Percentiles rank a stretch among this genome's conserved stretches.
Evolutionary conservation across 2,888 invertebrate species (phyloP).

Genomic region (Tanypteryx hageni): DNA sequence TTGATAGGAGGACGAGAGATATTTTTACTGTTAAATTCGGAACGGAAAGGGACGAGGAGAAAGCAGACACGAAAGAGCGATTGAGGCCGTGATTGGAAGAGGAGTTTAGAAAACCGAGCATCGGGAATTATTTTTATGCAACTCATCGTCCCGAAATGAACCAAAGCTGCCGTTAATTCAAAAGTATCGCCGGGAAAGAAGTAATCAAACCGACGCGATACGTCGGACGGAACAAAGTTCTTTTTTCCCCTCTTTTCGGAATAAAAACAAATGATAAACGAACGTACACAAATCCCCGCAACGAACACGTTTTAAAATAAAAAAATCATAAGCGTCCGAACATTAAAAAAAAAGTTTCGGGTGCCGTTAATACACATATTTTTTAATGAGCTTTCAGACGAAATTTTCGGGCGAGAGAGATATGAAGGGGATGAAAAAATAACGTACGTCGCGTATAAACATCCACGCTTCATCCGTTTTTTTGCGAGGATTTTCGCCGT

Average conservation of each 20-base stretch:
- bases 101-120: background rate
- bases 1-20: background rate
- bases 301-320: background rate
- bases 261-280: background rate
- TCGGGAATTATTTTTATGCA: background rate
- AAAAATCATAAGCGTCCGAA: background rate
- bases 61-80: background rate
- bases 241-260: background rate
- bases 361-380: slow-evolving; percentile 5
- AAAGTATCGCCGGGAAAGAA: slow-evolving; percentile 16
- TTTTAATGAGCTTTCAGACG: slow-evolving; percentile 51
- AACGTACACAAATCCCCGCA: slow-evolving; percentile 4
- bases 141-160: slow-evolving; percentile 1
- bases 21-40: background rate
- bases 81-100: background rate
- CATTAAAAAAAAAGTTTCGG: background rate
- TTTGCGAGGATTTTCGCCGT: slow-evolving; percentile 10
- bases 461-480: slow-evolving; percentile 48
- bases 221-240: background rate
- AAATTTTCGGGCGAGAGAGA: slow-evolving; percentile 19
- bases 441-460: slow-evolving; percentile 28
- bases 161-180: slow-evolving; percentile 5
- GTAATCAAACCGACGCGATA: background rate
- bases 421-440: background rate
- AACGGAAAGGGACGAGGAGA: background rate